Evolutionary conservation across 1,140 invertebrate genomes (phyloP), one percentile per base, ranked within the genome.

Genomic region (Scylla paramamosain): DNA sequence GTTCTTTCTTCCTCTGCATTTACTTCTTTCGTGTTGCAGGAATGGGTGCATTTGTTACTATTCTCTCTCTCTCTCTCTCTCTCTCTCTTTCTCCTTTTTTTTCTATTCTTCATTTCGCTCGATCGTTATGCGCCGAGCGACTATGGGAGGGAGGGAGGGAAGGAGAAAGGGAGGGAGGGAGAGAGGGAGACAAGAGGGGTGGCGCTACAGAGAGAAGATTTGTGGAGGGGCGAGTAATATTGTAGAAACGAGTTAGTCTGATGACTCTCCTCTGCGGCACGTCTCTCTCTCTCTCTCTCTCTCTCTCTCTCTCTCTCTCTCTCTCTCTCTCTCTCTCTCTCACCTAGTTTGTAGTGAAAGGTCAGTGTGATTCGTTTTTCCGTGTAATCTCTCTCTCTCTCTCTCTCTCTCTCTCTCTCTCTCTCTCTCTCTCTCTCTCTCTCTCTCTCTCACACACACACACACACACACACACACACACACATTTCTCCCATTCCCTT

Each of bases 291-390:
- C 28, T 89, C 29, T 31, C 87, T 89, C 32, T 39, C 32, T 90
- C 28, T 48, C 45, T 46, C 45, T 48, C 88, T 48, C 14, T 46
- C 88, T 90, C 29, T 90, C 39, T 46, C 31, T 82, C 67, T 82
- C 48, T 67, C 94, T 94, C 39, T 46, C 87, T 45, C 59, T 46
- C 31, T 82, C 67, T 82, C 48, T 67, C 94, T 94, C 39, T 46
- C 87, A 28, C 59, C 52, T 59, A 59, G 52, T 59, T 59, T 12
- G 10, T 59, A 25, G 45, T 52, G 16, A 91, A 25, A 28, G 84
- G 84, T 59, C 20, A 16, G n/a, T 16, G 20, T 32, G 20, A 87
- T 32, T 45, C 28, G 84, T 45, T 14, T 31, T 87, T 14, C 84
- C 28, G 84, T 45, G 29, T 31, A 87, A 31, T 87, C 31, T 1